Conservation (phyloP, 2,888 invertebrate species). For the Rhodophaea formosa region DNA sequence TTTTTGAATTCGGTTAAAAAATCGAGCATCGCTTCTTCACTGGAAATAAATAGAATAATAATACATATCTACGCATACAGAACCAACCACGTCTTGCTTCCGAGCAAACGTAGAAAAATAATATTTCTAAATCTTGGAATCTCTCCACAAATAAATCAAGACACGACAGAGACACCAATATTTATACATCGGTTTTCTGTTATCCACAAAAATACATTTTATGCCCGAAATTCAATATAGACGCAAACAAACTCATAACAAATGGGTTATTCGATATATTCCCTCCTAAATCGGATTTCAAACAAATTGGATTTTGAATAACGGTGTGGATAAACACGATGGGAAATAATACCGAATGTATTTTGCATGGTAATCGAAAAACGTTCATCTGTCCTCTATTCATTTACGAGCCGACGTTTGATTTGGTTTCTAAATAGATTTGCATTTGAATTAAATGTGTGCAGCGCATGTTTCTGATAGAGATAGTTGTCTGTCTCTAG, state of each 20-base stretch:
- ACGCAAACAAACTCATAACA: slow-evolving; percentile 54
- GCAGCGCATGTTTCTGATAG: not conserved
- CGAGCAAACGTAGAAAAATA: too few relatives aligned
- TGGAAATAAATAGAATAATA: too few relatives aligned
- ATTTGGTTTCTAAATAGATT: slow-evolving; percentile 6
- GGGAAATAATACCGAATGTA: slow-evolving; percentile 32
- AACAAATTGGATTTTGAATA: slow-evolving; percentile 74
- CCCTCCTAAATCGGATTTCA: slow-evolving; percentile 62
- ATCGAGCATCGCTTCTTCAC: too few relatives aligned
- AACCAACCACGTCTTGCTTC: too few relatives aligned
- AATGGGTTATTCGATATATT: slow-evolving; percentile 65
- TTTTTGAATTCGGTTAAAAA: too few relatives aligned
- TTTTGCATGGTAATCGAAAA: slow-evolving; percentile 30
- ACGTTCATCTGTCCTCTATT: slow-evolving; percentile 19
- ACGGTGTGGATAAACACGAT: slow-evolving; percentile 51
- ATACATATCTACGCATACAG: too few relatives aligned
- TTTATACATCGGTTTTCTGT: slow-evolving; percentile 31
- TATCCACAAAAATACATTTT: slow-evolving; percentile 21
- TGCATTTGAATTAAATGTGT: not conserved
- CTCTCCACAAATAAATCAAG: not conserved
- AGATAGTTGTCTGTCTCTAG: not conserved
- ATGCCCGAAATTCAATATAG: slow-evolving; percentile 55
- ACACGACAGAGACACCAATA: not conserved
- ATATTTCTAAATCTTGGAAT: too few relatives aligned
- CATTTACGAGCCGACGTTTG: not conserved